Base-by-base conservation (phyloP, 2,113 vertebrate species). In the Halcyon malimbica region DNA sequence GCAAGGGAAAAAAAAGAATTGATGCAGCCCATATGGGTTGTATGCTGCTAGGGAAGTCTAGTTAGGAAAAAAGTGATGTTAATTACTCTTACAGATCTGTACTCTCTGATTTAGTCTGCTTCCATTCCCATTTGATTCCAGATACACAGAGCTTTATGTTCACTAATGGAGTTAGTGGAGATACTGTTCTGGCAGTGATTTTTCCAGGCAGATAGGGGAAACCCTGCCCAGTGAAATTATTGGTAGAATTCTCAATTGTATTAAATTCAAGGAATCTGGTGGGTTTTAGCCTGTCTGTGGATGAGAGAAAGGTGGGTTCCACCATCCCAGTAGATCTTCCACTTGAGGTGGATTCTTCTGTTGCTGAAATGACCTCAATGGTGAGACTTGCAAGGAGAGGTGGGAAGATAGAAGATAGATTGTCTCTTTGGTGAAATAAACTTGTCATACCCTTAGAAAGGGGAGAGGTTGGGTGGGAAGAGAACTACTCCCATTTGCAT, bases 111-210 rank as follows among this genome's bases (percentile, higher is more conserved):
- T 93, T 95, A 82, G 93, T 91, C 65, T 76, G 35, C 57, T 82
- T 91, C 63, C 62, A 50, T 90, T 95, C 44, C 59, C 31, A n/a
- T 69, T 95, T 93, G 50, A 59, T 87, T 91, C 62, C 91, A 59
- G 77, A 24, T 67, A 46, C 1, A 3, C 41, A 77, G 87, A 76
- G 53, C 16, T 74, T 6, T 67, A 4, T 73, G 33, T 83, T 80
- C 80, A 60, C 50, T 87, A 28, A 29, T 50, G 44, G 69, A 57
- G 24, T 80, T 16, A 7, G 60, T 41, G 65, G 69, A 57, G 56
- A 84, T 75, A 68, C 56, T 92, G 42, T 83, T 91, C 28, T 67
- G 75, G 60, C 88, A 93, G 48, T 16, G 33, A 1, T 77, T 79
- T 33, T 91, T 42, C 39, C n/a, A 83, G 59, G 67, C 68, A 60